These are phyloP conservation scores for Melitaea athalia DNA, from an alignment of 2,888 invertebrate genomes.

Conservation along the genomic window DNA sequence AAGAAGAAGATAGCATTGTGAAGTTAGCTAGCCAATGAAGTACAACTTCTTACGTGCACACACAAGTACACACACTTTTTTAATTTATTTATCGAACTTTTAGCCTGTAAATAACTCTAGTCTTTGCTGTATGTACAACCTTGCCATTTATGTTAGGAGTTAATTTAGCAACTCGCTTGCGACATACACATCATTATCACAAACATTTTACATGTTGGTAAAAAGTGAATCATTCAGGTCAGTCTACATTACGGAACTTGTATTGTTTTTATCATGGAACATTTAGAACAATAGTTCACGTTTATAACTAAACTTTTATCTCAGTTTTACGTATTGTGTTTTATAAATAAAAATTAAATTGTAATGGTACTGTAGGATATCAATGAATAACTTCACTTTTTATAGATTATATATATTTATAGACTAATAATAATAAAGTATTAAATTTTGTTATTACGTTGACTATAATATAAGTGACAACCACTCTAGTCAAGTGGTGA, in stretches of 20 bases:
- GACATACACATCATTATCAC: background rate
- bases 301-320: background rate
- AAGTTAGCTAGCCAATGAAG: no score
- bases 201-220: background rate
- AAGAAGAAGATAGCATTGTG: no score
- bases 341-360: no score
- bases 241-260: background rate
- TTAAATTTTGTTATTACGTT: no score
- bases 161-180: background rate
- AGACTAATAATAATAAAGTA: no score
- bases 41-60: no score
- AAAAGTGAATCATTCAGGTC: constrained; percentile 18
- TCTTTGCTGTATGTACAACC: background rate
- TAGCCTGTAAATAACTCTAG: no score
- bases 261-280: background rate
- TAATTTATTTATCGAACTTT: background rate
- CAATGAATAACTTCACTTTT: no score
- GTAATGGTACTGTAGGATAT: no score
- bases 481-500: no score
- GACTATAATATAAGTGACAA: no score
- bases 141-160: background rate
- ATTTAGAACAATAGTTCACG: background rate
- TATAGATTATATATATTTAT: no score
- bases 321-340: background rate
- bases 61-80: background rate